Base-by-base conservation (phyloP, 2,888 invertebrate genomes). In the Xestia ashworthii region DNA sequence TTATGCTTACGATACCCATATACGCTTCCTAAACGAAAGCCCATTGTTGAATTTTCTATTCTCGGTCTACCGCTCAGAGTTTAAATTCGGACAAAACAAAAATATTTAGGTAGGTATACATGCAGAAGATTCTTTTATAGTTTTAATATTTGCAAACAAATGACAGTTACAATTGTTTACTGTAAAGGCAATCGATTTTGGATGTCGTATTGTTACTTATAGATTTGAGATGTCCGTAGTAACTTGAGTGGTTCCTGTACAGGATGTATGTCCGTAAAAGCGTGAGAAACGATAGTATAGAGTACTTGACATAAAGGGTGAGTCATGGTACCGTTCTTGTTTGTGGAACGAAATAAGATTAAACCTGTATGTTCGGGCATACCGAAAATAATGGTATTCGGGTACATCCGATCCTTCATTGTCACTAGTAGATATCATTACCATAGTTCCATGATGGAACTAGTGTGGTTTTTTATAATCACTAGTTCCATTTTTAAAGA, bases 111-210 rank as follows among this genome's bases (percentile, higher is more conserved):
- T 19, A 38, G 38, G 62, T 3, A 62, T 25, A 14, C 12, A 14
- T 25, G 19, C 8, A 22, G 5, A 46, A 44, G 16, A 14, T 62
- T 68, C 0, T 76, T 74, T 46, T 55, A 60, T 55, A 12, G n/a
- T 38, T 50, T 53, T 62, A 53, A 76, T 32, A 81, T 84, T 84
- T 75, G 70, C 81, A 84, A 70, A 81, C 78, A 78, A 84, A 76
- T 46, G 73, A n/a, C 64, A 19, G 5, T 73, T 41, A 71, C 14
- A 53, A 41, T 62, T 55, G 62, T 69, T 62, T 77, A 71, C 65
- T 73, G 72, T 12, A 32, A 38, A 12, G 14, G 16, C 44, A 81
- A 83, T 74, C 62, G 66, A 66, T 70, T 81, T 71, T 70, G 82
- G 83, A 81, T 74, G 74, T 82, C 41, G 50, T 58, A 50, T 50